Percentiles rank a stretch among this genome's conserved stretches.
phyloP scores from a whole-genome alignment of 35 echinoderm and acorn worm genomes.

The Lytechinus pictus region DNA sequence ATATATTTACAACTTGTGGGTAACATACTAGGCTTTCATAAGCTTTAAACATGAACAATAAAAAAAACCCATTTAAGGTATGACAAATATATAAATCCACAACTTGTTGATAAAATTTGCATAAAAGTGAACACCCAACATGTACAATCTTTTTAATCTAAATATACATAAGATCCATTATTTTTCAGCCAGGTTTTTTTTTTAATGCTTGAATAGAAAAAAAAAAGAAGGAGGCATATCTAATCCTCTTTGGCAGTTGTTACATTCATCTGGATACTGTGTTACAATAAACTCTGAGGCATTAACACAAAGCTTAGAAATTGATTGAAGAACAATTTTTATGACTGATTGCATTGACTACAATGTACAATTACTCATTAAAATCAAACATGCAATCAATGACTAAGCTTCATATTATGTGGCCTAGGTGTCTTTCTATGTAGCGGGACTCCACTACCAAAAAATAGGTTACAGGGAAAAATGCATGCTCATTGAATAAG shows the following conservation, averaged over 20 bases:
- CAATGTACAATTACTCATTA: too few species aligned
- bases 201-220: slow-evolving; percentile 30
- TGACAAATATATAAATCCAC: slow-evolving; percentile 45
- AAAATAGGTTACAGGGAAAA: background rate
- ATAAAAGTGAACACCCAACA: slow-evolving; percentile 49
- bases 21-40: slow-evolving; percentile 23
- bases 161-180: slow-evolving; percentile 52
- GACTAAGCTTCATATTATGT: too few species aligned
- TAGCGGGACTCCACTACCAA: background rate
- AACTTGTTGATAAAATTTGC: slow-evolving; percentile 39
- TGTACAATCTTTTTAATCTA: slow-evolving; percentile 57
- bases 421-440: background rate
- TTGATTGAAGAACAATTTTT: too few species aligned
- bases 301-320: background rate
- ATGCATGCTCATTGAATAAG: background rate
- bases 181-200: slow-evolving; percentile 58
- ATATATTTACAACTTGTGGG: slow-evolving; percentile 37
- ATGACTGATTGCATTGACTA: too few species aligned
- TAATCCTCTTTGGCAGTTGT: slow-evolving; percentile 49
- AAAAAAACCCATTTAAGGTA: slow-evolving; percentile 36
- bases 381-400: too few species aligned
- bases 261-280: background rate
- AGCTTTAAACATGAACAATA: slow-evolving; percentile 34
- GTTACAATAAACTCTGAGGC: background rate
- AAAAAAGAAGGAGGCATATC: background rate